Conservation (phyloP, 2,888 invertebrate genomes). For the Apotomis capreana region DNA sequence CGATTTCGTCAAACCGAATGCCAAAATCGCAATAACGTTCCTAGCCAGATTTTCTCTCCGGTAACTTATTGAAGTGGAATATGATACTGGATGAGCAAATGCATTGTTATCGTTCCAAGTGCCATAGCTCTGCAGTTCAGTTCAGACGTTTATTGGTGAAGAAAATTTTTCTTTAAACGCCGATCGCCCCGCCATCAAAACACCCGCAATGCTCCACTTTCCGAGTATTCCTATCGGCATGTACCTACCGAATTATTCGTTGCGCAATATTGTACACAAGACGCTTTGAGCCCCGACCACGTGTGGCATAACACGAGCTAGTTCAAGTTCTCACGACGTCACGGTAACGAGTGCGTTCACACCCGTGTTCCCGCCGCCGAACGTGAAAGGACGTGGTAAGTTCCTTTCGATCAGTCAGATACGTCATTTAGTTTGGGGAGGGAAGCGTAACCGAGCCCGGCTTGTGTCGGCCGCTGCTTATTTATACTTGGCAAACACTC, state of each 20-base stretch:
- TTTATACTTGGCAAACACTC: slow-evolving; percentile 76
- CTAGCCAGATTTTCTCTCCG: neutral
- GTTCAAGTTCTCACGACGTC: slow-evolving; percentile 72
- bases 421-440: slow-evolving; percentile 55
- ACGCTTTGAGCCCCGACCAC: slow-evolving; percentile 58
- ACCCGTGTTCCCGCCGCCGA: slow-evolving; percentile 55
- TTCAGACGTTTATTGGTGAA: slow-evolving; percentile 3
- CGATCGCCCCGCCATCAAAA: slow-evolving; percentile 23
- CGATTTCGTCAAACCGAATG: slow-evolving; percentile 8
- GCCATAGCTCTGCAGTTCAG: neutral
- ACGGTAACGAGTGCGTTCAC: slow-evolving; percentile 69
- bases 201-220: slow-evolving; percentile 29
- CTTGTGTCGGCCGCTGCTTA: slow-evolving; percentile 59
- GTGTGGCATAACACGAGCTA: slow-evolving; percentile 69
- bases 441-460: slow-evolving; percentile 46
- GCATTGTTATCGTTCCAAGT: slow-evolving; percentile 8
- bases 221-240: slow-evolving; percentile 27
- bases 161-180: neutral
- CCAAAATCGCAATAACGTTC: neutral
- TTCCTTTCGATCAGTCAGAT: neutral
- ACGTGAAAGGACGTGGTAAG: slow-evolving; percentile 9
- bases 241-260: slow-evolving; percentile 46
- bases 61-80: neutral
- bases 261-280: slow-evolving; percentile 59
- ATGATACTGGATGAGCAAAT: slow-evolving; percentile 2